Evolutionary conservation across 2,888 invertebrate genomes (phyloP).

Genomic region (Galeopsomyia nigrocyanea): DNA sequence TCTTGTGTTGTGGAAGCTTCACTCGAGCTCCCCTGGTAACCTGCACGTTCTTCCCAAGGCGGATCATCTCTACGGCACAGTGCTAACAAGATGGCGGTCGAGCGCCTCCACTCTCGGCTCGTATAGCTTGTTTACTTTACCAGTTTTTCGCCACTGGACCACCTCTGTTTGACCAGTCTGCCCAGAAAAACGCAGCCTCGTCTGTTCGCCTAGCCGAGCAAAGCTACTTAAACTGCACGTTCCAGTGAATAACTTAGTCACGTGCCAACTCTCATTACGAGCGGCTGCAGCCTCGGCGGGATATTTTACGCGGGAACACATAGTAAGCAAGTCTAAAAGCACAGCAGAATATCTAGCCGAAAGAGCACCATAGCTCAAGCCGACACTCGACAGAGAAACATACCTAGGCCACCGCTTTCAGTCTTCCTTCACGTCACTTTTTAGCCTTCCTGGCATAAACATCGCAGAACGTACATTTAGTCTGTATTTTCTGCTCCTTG

Average conservation of each 20-base stretch:
- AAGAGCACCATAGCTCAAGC: slow-evolving; percentile 30
- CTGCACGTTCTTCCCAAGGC: too few species aligned
- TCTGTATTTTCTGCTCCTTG: neutral
- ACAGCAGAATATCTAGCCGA: too few species aligned
- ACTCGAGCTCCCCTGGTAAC: too few species aligned
- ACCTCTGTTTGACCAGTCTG: too few species aligned
- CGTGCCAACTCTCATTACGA: too few species aligned
- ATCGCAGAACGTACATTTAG: too few species aligned
- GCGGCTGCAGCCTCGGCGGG: neutral
- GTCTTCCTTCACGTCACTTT: slow-evolving; percentile 28
- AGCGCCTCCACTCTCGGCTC: slow-evolving; percentile 20
- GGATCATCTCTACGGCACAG: neutral
- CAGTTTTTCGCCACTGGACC: too few species aligned
- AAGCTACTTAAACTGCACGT: too few species aligned
- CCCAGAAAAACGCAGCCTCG: too few species aligned
- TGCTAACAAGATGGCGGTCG: slow-evolving; percentile 40
- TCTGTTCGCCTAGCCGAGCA: too few species aligned
- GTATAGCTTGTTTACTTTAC: slow-evolving; percentile 25
- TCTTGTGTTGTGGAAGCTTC: too few species aligned
- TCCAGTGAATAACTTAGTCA: too few species aligned
- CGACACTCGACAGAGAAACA: neutral
- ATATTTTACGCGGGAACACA: slow-evolving; percentile 42
- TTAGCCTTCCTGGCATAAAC: neutral
- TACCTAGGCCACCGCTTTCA: neutral
- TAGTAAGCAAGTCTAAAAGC: neutral